Evolutionary conservation across 2,113 vertebrate species (phyloP).

Genomic region (Suncus etruscus): DNA sequence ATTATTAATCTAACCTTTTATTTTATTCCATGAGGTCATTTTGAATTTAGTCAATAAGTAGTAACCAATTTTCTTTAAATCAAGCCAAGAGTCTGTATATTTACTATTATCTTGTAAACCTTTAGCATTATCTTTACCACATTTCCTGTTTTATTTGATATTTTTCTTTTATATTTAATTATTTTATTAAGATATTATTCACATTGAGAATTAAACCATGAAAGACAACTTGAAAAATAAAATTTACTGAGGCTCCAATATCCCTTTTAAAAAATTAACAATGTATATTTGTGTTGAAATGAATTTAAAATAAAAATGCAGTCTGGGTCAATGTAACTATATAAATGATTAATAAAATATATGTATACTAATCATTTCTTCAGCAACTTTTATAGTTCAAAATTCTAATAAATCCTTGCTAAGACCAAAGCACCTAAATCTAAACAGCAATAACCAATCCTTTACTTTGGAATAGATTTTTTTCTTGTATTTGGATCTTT

Average conservation of each 20-base stretch:
- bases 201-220: background rate
- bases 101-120: too few species aligned
- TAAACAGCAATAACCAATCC: background rate
- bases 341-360: background rate
- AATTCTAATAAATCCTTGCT: background rate
- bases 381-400: background rate
- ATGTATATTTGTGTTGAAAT: background rate
- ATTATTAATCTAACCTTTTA: too few species aligned
- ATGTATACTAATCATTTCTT: background rate
- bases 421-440: background rate
- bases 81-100: background rate
- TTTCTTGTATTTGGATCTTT: background rate
- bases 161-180: background rate
- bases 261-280: background rate
- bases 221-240: background rate
- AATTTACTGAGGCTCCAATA: background rate
- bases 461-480: background rate
- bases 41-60: constrained; percentile 9
- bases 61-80: background rate
- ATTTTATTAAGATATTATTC: background rate
- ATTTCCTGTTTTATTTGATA: background rate
- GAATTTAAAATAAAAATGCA: background rate
- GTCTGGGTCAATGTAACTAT: background rate
- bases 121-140: too few species aligned
- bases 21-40: background rate